Evolutionary conservation across 2,888 invertebrate genomes (phyloP).

Genomic region (Eudemis profundana): DNA sequence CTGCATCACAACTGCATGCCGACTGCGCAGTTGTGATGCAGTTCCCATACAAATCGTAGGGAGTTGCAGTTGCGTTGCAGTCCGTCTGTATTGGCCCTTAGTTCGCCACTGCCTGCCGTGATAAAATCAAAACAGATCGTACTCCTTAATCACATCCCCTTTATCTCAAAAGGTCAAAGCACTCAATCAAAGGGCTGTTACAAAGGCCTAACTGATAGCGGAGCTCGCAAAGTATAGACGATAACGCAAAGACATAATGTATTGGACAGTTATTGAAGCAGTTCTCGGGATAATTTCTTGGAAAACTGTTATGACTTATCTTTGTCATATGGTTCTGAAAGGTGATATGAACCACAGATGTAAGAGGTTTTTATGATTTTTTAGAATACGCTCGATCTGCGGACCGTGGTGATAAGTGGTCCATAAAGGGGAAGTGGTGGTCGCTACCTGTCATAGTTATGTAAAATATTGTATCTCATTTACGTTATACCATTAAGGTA

Average conservation of each 20-base stretch:
- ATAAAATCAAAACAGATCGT: slow-evolving; percentile 7
- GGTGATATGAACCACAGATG: not conserved
- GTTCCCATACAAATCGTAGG: no score
- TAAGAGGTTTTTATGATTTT: not conserved
- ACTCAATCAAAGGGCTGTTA: slow-evolving; percentile 12
- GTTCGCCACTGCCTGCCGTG: not conserved
- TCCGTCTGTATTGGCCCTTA: no score
- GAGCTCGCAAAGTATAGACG: slow-evolving; percentile 6
- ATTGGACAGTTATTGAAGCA: slow-evolving; percentile 1
- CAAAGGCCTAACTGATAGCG: not conserved
- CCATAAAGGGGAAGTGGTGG: not conserved
- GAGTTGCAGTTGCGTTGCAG: no score
- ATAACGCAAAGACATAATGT: not conserved
- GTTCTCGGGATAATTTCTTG: slow-evolving; percentile 1
- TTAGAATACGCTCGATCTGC: not conserved
- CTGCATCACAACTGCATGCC: no score
- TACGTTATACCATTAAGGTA: no score
- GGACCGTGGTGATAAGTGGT: slow-evolving; percentile 6
- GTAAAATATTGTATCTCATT: not conserved
- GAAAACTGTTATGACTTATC: not conserved
- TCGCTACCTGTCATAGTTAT: not conserved
- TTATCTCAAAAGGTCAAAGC: slow-evolving; percentile 8
- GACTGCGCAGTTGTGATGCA: no score
- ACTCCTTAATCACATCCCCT: not conserved
- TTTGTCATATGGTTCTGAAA: not conserved